These are phyloP conservation scores for Clinocottus analis DNA, from an alignment of 2,113 vertebrate genomes.

Conservation along the genomic window DNA sequence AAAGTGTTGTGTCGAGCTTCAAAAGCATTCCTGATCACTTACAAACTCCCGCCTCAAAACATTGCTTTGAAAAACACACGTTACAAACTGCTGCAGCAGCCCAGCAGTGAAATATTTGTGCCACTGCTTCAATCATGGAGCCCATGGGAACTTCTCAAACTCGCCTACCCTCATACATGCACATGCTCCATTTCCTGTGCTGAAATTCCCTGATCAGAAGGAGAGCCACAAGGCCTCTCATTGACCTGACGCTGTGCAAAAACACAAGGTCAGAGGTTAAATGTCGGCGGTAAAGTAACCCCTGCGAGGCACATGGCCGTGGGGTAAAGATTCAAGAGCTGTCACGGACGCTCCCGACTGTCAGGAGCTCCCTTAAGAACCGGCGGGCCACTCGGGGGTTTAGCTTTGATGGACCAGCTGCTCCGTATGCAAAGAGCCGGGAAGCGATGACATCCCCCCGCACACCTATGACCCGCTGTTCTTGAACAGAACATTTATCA, in stretches of 20 bases:
- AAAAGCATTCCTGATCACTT: constrained; percentile 80
- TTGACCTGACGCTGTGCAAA: constrained; percentile 11
- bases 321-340: constrained; percentile 12
- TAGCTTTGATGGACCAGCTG: constrained; percentile 55
- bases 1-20: constrained; percentile 72
- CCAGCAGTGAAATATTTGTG: constrained; percentile 36
- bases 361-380: background rate
- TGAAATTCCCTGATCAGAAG: constrained; percentile 16
- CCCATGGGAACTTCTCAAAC: constrained; percentile 27
- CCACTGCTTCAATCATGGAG: constrained; percentile 22
- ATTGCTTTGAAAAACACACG: constrained; percentile 37
- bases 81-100: constrained; percentile 28
- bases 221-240: background rate
- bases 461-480: constrained; percentile 28
- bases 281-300: constrained; percentile 11
- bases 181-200: constrained; percentile 38
- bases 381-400: background rate
- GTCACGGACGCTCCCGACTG: background rate
- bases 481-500: constrained; percentile 42
- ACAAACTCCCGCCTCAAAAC: constrained; percentile 60
- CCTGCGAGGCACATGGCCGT: background rate
- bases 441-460: constrained; percentile 26
- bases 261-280: constrained; percentile 41
- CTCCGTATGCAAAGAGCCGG: background rate
- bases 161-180: constrained; percentile 31